phyloP scores from a whole-genome alignment of 2,797 vertebrate species.

The Chloroceryle inda region DNA sequence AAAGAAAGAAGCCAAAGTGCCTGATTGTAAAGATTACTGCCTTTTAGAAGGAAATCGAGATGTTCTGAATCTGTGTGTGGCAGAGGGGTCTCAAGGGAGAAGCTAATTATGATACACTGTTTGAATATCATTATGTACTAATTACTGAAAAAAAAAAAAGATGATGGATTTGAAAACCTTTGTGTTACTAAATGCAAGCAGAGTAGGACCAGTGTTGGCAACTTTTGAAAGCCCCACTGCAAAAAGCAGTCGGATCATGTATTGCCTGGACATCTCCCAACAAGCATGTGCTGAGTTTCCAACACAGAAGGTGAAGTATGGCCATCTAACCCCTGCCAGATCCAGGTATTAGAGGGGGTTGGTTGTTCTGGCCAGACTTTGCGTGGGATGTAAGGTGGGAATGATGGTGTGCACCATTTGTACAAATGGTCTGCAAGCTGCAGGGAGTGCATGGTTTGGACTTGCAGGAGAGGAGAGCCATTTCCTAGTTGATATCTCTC shows the following conservation, averaged over 20 bases:
- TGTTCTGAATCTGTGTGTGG: slow-evolving; percentile 18
- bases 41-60: slow-evolving; percentile 52
- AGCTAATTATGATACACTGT: background rate
- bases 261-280: background rate
- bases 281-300: background rate
- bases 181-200: background rate
- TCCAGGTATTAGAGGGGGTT: background rate
- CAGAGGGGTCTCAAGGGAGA: background rate
- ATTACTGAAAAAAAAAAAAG: slow-evolving; percentile 13
- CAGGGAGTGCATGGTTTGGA: fast-evolving
- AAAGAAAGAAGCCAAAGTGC: background rate
- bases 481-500: background rate
- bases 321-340: background rate
- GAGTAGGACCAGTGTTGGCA: background rate
- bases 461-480: background rate
- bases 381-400: background rate
- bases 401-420: background rate
- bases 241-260: background rate
- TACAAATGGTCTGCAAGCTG: background rate
- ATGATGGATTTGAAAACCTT: slow-evolving; percentile 20
- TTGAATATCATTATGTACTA: background rate
- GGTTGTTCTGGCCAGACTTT: background rate
- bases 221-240: background rate
- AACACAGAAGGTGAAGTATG: background rate
- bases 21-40: slow-evolving; percentile 42